Evolutionary conservation across 2,888 invertebrate genomes (phyloP).

Genomic region (Xylocampa areola): DNA sequence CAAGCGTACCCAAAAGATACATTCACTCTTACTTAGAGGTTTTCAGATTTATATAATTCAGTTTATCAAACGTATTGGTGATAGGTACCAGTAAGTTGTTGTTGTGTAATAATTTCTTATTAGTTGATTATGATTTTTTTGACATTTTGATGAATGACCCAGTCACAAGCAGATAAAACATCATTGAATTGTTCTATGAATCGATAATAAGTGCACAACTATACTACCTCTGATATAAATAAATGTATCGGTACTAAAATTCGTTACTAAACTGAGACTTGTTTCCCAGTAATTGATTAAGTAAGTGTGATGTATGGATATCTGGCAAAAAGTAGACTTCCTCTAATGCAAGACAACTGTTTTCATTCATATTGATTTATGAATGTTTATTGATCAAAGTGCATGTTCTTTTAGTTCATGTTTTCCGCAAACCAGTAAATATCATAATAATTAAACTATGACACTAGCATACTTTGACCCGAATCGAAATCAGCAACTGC

Average conservation of each 20-base stretch:
- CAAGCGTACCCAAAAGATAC: too few relatives aligned
- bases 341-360: slow-evolving; percentile 10
- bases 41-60: too few relatives aligned
- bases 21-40: too few relatives aligned
- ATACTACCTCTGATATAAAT: too few relatives aligned
- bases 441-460: slow-evolving; percentile 18
- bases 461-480: slow-evolving; percentile 29
- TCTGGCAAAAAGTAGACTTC: slow-evolving; percentile 12
- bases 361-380: slow-evolving; percentile 37
- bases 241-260: background rate
- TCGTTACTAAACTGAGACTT: background rate
- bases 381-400: slow-evolving; percentile 23
- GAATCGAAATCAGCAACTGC: slow-evolving; percentile 23
- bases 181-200: too few relatives aligned
- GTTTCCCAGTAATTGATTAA: background rate
- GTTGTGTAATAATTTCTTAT: too few relatives aligned
- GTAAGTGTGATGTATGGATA: slow-evolving; percentile 14
- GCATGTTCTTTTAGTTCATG: slow-evolving; percentile 36
- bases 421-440: slow-evolving; percentile 37
- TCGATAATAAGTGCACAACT: too few relatives aligned
- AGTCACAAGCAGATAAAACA: too few relatives aligned
- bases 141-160: too few relatives aligned
- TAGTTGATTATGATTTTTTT: too few relatives aligned
- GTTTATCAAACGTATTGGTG: too few relatives aligned
- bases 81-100: too few relatives aligned